phyloP scores from a whole-genome alignment of 2,888 invertebrate genomes.

The Acronicta leporina region DNA sequence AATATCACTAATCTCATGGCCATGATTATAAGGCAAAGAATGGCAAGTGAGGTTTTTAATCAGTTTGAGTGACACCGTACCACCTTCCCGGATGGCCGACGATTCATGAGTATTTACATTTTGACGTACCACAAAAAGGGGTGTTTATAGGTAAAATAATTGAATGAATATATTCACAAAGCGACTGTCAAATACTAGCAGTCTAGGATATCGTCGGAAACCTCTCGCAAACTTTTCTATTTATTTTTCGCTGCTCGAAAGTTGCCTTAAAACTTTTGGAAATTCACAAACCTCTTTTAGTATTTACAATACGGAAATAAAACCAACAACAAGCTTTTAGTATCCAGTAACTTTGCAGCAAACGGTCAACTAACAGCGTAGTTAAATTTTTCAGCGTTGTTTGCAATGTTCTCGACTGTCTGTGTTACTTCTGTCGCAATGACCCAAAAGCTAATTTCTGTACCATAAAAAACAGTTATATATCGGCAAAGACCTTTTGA shows the following conservation, averaged over 20 bases:
- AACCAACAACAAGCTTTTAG: slow-evolving; percentile 44
- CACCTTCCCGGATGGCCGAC: too few relatives aligned
- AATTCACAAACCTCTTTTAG: slow-evolving; percentile 45
- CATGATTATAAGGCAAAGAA: too few relatives aligned
- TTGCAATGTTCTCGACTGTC: slow-evolving; percentile 61
- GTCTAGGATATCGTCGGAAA: slow-evolving; percentile 12
- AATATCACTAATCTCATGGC: too few relatives aligned
- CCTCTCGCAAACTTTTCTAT: slow-evolving; percentile 31
- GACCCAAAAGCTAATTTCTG: slow-evolving; percentile 42
- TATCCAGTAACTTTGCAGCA: slow-evolving; percentile 43
- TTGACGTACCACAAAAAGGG: too few relatives aligned
- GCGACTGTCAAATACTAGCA: slow-evolving; percentile 3
- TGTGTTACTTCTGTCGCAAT: slow-evolving; percentile 55
- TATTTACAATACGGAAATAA: slow-evolving; percentile 51
- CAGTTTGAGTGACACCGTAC: too few relatives aligned
- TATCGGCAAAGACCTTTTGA: slow-evolving; percentile 35
- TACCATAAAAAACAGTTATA: slow-evolving; percentile 49
- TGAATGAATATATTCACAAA: background rate
- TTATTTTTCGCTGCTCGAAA: slow-evolving; percentile 34
- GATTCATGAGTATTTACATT: too few relatives aligned
- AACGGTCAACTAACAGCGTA: slow-evolving; percentile 47
- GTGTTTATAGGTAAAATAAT: background rate
- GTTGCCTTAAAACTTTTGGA: slow-evolving; percentile 30
- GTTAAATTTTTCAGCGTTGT: slow-evolving; percentile 57
- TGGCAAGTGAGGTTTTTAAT: too few relatives aligned